Base-by-base conservation (phyloP, 2,113 vertebrate species). In the Tenebrosternarchus preto region DNA sequence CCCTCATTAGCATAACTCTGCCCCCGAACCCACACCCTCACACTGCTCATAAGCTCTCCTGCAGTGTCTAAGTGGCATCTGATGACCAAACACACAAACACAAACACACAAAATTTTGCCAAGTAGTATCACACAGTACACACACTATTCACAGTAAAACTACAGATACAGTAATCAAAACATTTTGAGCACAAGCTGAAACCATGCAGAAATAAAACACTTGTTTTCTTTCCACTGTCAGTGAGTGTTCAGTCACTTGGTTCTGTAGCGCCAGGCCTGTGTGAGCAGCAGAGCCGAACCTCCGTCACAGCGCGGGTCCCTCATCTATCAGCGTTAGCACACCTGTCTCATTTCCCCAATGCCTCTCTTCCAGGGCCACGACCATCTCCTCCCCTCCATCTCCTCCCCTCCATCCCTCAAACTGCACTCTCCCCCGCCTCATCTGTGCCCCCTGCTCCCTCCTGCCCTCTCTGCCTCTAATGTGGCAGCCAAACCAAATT, bases 401-500 rank as follows among this genome's bases (percentile, higher is more conserved):
- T 76, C 93, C 94, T 92, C n/a, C 64, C 43, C 73, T 68, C 77
- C 68, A 53, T 70, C 39, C 59, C 64, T 93, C 91, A 92, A 93
- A 90, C 92, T 90, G 92, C 0, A 22, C 36, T 50, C 71, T 36
- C 82, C 22, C 56, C 60, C 73, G 20, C 76, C 59, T 69, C 66
- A 9, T 46, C 74, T n/a, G 68, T 46, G 9, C 39, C 79, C 76
- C 87, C 83, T 29, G 6, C 90, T 92, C 89, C 88, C 90, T 87
- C 81, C 90, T 91, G 94, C 94, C 94, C 94, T 93, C 88, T 92
- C n/a, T 93, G 94, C 94, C 93, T 89, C 86, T 96, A 96, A 98
- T 95, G 95, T 95, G 95, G 94, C 96, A 96, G 94, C 94, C 94
- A 96, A 96, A 96, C 94, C 95, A 97, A 97, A 96, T 95, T 96